Base-by-base conservation (phyloP, 1,140 invertebrate species). In the Lethrus apterus region DNA sequence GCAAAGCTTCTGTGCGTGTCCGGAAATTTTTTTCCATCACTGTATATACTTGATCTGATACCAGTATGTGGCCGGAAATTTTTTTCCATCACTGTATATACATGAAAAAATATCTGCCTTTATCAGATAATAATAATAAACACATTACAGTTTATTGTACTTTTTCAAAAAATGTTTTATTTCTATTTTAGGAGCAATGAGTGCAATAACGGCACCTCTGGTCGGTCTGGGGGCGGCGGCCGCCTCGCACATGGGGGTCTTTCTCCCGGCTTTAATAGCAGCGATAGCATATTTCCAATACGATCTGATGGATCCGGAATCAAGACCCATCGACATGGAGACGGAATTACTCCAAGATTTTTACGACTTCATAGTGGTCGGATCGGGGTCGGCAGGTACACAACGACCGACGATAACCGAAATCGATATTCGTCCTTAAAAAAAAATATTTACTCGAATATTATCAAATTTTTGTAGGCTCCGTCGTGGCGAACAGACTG, bases 341-440 rank as follows among this genome's bases (percentile, higher is more conserved):
- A 75, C 79, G 1, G 77, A 79, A 29, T 42, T 11, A 21, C n/a
- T n/a, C n/a, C n/a, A n/a, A n/a, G n/a, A n/a, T n/a, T n/a, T n/a
- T n/a, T 92, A 90, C 53, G 87, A 92, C 65, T 92, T 91, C 53
- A 87, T 93, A 44, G 72, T 90, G 46, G 81, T 98, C n/a, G 95
- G 95, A 0, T 89, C 83, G 1, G 94, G 94, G 7, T 96, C 93
- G 0, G 91, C 93, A 56, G 94, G 92, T 82, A 63, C 53, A 20
- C 9, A 11, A 24, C 18, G 10, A 10, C 19, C 14, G 10, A 38
- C 35, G 21, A 10, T 38, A 2, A 8, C 10, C 8, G 10, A 38
- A 38, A 38, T 38, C 19, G 8, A 4, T 38, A 26, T 26, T n/a
- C 23, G n/a, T 26, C n/a, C n/a, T 26, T 7, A 26, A 15, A 15